Percentiles rank a stretch among this genome's conserved stretches.
phyloP scores from a whole-genome alignment of 2,797 vertebrate species.

The Prunella strophiata region DNA sequence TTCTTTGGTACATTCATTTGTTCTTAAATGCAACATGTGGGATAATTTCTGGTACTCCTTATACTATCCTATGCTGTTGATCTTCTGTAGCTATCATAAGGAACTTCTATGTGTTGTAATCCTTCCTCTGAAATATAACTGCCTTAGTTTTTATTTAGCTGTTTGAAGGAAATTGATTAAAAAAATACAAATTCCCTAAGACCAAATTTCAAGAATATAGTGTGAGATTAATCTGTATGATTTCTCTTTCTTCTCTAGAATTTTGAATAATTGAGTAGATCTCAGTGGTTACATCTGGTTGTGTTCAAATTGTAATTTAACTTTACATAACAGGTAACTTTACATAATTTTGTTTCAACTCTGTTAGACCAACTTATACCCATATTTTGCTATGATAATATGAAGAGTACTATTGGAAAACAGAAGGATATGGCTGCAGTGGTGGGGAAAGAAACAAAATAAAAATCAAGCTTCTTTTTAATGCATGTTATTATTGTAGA shows the following conservation, averaged over 20 bases:
- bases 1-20: background rate
- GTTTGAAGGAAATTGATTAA: background rate
- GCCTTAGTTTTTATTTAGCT: rapidly evolving
- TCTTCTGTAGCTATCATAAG: background rate
- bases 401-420: background rate
- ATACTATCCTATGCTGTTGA: background rate
- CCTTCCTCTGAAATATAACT: background rate
- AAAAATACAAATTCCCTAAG: background rate
- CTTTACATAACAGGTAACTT: background rate
- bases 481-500: background rate
- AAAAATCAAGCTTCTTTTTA: background rate
- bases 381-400: background rate
- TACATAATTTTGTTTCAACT: background rate
- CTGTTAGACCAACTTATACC: background rate
- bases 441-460: background rate
- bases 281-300: background rate
- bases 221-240: background rate
- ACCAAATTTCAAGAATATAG: background rate
- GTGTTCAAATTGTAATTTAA: background rate
- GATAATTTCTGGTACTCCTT: background rate
- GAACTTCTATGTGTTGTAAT: background rate
- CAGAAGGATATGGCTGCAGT: background rate
- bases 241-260: background rate
- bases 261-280: background rate
- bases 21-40: background rate